A percentile compares a stretch with the other conserved stretches of the same genome.
phyloP scores from a whole-genome alignment of 2,113 vertebrate genomes.

The Erpornis zantholeuca region DNA sequence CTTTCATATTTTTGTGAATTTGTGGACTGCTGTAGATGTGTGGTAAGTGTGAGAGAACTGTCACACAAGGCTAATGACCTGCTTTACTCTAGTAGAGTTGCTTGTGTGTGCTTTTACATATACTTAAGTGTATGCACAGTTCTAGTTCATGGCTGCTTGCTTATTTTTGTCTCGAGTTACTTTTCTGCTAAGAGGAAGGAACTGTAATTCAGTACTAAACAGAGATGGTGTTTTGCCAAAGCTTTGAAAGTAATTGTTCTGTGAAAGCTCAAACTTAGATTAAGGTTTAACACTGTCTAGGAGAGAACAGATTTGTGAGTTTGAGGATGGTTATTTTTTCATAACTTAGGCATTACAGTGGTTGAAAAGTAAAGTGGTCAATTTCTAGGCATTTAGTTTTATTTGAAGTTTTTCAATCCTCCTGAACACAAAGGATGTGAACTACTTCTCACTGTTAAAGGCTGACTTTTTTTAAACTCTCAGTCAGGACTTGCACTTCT shows the following conservation, averaged over 20 bases:
- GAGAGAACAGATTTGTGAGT: background rate
- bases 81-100: background rate
- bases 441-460: background rate
- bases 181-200: constrained; percentile 4
- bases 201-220: background rate
- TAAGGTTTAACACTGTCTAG: background rate
- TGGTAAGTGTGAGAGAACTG: background rate
- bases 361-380: background rate
- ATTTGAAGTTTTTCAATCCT: background rate
- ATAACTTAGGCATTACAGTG: background rate
- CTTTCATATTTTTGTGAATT: background rate
- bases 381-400: background rate
- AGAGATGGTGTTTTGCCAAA: background rate
- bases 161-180: background rate
- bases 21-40: background rate
- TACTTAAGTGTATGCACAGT: background rate
- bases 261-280: background rate
- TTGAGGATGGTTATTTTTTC: background rate
- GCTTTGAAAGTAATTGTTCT: background rate
- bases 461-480: background rate
- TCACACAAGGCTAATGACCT: background rate
- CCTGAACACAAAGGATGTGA: background rate
- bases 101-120: background rate
- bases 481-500: background rate
- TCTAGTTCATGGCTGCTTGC: background rate